Evolutionary conservation across 2,113 vertebrate genomes (phyloP).

Genomic region (Catharus bicknelli): DNA sequence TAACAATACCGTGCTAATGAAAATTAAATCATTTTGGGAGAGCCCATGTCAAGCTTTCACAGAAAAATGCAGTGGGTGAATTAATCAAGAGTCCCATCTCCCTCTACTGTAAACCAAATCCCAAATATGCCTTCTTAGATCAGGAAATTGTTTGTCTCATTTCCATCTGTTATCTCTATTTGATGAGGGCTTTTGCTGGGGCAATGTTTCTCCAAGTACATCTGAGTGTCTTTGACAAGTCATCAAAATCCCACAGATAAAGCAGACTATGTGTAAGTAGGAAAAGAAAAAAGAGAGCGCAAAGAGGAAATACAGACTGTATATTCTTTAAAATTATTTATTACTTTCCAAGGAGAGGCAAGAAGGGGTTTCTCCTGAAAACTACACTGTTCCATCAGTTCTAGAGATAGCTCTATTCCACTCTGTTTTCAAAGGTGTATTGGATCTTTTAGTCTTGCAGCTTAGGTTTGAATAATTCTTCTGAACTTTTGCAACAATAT

Average conservation of each 20-base stretch:
- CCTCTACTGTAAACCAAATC: neutral
- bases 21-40: neutral
- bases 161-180: conserved; percentile 38
- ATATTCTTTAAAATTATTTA: neutral
- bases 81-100: neutral
- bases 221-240: conserved; percentile 20
- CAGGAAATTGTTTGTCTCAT: neutral
- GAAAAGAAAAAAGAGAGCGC: neutral
- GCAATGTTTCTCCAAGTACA: conserved; percentile 34
- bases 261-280: conserved; percentile 1
- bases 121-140: conserved; percentile 27
- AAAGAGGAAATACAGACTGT: neutral
- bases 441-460: neutral
- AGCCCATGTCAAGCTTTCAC: neutral
- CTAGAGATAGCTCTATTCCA: neutral
- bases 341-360: neutral
- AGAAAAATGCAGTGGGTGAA: neutral
- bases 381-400: neutral
- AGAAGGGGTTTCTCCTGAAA: neutral
- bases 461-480: neutral
- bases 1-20: conserved; percentile 22
- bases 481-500: neutral
- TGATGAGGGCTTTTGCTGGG: conserved; percentile 26
- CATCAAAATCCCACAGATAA: conserved; percentile 9
- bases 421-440: neutral